Conservation (phyloP, 2,113 vertebrate genomes). For the Equus quagga region DNA sequence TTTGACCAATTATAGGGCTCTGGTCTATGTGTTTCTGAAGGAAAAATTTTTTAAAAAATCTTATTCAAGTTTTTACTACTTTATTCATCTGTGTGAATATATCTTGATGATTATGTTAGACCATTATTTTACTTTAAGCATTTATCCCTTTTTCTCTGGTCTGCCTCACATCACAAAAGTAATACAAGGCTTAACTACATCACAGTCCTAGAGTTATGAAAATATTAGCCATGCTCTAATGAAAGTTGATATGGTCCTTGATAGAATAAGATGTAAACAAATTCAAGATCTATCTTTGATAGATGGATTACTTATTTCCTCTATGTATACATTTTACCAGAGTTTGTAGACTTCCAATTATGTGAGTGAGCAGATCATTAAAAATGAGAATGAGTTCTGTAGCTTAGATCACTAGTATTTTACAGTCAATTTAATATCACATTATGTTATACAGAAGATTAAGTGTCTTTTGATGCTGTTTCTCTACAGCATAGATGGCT, state of each 20-base stretch:
- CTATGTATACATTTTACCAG: constrained; percentile 54
- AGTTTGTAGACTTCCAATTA: constrained; percentile 53
- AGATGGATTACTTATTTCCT: constrained; percentile 61
- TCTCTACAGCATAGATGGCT: neutral
- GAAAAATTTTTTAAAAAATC: neutral
- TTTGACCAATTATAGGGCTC: neutral
- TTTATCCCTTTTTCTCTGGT: neutral
- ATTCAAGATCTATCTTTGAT: constrained; percentile 56
- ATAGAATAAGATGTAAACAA: constrained; percentile 29
- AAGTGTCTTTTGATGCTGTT: constrained; percentile 42
- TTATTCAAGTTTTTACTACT: neutral
- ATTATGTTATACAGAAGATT: neutral
- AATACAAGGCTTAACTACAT: constrained; percentile 1
- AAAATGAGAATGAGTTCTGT: constrained; percentile 47
- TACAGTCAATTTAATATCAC: constrained; percentile 32
- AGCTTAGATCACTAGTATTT: constrained; percentile 64
- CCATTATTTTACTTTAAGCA: neutral
- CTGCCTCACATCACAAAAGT: constrained; percentile 32
- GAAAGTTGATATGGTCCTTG: constrained; percentile 62
- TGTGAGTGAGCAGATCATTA: constrained; percentile 55
- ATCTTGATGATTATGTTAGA: neutral
- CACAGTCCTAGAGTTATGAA: constrained; percentile 66
- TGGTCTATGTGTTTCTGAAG: neutral
- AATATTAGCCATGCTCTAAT: constrained; percentile 58
- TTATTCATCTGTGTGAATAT: neutral